Evolutionary conservation across 2,888 invertebrate genomes (phyloP).

Genomic region (Hermodice carunculata): DNA sequence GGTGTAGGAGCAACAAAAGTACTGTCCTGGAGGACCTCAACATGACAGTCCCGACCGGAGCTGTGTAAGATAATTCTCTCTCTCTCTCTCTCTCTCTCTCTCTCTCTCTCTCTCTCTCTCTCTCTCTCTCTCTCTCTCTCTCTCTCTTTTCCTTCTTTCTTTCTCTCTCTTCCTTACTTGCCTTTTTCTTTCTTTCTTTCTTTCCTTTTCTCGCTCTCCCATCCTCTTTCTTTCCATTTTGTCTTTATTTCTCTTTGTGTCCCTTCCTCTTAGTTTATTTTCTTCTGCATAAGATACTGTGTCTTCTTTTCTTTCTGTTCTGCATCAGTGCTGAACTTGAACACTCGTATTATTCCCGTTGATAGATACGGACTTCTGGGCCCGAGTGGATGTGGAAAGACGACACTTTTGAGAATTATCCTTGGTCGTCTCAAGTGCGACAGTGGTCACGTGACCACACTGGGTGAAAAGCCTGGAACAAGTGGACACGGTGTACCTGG

Average conservation of each 20-base stretch:
- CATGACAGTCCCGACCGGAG: conserved; percentile 94
- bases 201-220: no score
- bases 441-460: conserved; percentile 88
- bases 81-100: no score
- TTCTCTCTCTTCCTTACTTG: no score
- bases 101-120: no score
- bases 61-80: no score
- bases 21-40: conserved; percentile 89
- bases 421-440: conserved; percentile 89
- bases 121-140: no score
- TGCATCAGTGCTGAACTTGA: no score
- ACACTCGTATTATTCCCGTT: neutral
- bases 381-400: conserved; percentile 94
- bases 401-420: conserved; percentile 91
- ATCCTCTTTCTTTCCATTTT: no score
- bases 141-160: no score
- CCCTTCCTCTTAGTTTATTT: neutral
- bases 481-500: conserved; percentile 92
- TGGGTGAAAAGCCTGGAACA: conserved; percentile 91
- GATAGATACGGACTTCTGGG: conserved; percentile 92
- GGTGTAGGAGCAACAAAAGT: conserved; percentile 87
- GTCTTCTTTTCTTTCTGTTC: no score
- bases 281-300: no score
- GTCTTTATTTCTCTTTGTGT: neutral
- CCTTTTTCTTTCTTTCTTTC: no score